phyloP scores from a whole-genome alignment of 2,113 vertebrate genomes.

The Megaptera novaeangliae region DNA sequence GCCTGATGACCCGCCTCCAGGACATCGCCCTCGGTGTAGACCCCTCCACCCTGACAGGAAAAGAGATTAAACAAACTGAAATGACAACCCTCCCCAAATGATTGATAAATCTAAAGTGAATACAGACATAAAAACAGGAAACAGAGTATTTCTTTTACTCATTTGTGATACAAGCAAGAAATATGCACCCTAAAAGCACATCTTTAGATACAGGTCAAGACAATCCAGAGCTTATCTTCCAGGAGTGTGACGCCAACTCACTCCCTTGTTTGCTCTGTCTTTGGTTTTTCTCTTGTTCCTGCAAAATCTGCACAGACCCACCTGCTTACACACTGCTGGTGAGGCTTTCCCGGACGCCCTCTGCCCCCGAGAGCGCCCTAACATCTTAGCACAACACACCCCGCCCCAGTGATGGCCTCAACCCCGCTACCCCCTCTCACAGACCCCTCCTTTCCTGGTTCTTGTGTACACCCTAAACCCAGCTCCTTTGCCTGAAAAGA shows the following conservation, averaged over 20 bases:
- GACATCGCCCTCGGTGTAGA: neutral
- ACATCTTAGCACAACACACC: neutral
- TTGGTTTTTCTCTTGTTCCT: neutral
- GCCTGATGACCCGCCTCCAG: neutral
- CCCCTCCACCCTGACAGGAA: slow-evolving; percentile 26
- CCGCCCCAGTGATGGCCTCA: neutral
- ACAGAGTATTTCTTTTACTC: neutral
- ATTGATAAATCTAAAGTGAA: neutral
- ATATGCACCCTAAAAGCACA: neutral
- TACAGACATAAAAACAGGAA: neutral
- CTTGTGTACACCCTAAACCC: neutral
- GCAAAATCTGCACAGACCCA: neutral
- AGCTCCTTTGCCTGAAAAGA: neutral
- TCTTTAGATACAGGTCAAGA: neutral
- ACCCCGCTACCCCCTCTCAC: neutral
- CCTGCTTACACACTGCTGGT: neutral
- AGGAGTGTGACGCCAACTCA: neutral
- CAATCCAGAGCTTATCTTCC: neutral
- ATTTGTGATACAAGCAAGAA: neutral
- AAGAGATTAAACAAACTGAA: neutral
- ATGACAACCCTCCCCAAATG: neutral
- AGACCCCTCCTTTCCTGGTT: neutral
- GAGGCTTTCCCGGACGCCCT: neutral
- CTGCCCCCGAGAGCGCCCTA: neutral
- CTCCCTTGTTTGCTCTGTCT: neutral